These are phyloP conservation scores for Macaria notata DNA, from an alignment of 2,888 invertebrate genomes.

Conservation along the genomic window DNA sequence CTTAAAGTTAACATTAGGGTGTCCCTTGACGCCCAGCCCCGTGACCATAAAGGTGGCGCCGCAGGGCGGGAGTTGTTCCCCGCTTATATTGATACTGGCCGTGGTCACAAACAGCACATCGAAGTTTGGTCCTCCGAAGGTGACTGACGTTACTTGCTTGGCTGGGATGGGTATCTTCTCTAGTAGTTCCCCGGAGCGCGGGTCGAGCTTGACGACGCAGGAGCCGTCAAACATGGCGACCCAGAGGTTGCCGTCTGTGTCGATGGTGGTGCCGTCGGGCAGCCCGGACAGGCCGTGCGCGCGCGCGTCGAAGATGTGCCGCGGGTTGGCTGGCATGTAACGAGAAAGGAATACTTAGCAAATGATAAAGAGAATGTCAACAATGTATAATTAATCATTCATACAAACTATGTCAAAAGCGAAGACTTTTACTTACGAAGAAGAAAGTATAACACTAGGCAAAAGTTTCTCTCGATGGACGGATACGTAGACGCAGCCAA, in stretches of 20 bases:
- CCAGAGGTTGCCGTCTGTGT: slow-evolving; percentile 89
- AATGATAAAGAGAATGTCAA: too few relatives aligned
- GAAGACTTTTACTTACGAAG: too few relatives aligned
- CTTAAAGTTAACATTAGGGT: slow-evolving; percentile 56
- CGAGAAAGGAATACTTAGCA: too few relatives aligned
- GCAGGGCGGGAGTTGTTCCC: slow-evolving; percentile 70
- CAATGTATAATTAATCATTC: too few relatives aligned
- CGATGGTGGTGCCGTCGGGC: slow-evolving; percentile 90
- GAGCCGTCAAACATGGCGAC: slow-evolving; percentile 86
- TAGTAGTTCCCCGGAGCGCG: slow-evolving; percentile 78
- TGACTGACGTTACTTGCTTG: slow-evolving; percentile 86
- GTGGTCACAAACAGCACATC: slow-evolving; percentile 86
- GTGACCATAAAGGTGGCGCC: slow-evolving; percentile 85
- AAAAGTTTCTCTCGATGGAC: too few relatives aligned
- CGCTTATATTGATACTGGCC: slow-evolving; percentile 67
- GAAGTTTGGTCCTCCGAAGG: slow-evolving; percentile 87
- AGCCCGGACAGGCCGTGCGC: slow-evolving; percentile 60
- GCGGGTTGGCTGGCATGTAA: slow-evolving; percentile 78
- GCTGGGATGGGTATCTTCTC: slow-evolving; percentile 78
- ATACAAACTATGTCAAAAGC: too few relatives aligned
- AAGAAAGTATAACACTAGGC: too few relatives aligned
- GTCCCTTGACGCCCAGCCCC: slow-evolving; percentile 82
- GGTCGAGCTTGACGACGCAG: slow-evolving; percentile 80
- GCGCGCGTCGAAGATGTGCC: slow-evolving; percentile 82
- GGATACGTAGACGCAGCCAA: too few relatives aligned